Conservation (phyloP, 2,113 vertebrate species). For the Xerus inauris region DNA sequence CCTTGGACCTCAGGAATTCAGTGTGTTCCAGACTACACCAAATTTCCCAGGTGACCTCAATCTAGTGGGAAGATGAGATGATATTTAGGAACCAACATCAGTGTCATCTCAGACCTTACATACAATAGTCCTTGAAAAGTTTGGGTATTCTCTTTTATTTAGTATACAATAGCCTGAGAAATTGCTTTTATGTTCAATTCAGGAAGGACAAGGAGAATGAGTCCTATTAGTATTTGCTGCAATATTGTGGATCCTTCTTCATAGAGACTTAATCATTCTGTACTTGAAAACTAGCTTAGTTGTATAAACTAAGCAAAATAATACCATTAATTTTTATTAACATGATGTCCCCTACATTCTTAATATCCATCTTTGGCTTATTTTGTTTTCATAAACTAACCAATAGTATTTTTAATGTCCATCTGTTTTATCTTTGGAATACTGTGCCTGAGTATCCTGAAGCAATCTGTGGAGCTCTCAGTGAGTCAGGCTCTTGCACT, state of each 20-base stretch:
- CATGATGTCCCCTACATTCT: background rate
- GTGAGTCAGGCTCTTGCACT: background rate
- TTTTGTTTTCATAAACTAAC: background rate
- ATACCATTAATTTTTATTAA: background rate
- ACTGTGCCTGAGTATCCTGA: background rate
- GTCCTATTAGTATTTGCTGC: background rate
- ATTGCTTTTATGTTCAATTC: background rate
- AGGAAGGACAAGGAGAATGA: too few species aligned
- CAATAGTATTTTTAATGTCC: background rate
- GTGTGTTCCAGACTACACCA: background rate
- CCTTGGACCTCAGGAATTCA: background rate
- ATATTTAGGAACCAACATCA: background rate
- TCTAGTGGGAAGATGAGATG: background rate
- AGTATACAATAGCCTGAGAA: background rate
- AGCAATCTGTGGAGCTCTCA: background rate
- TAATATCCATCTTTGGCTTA: background rate
- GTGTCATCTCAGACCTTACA: background rate
- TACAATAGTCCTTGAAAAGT: background rate
- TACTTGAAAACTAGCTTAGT: background rate
- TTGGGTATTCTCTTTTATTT: background rate
- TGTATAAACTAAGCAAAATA: background rate
- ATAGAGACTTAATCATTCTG: background rate
- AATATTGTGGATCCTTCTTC: background rate
- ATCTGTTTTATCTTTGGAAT: background rate
- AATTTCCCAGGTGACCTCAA: background rate